Evolutionary conservation across 2,888 invertebrate genomes (phyloP).

Genomic region (Lithophane socia): DNA sequence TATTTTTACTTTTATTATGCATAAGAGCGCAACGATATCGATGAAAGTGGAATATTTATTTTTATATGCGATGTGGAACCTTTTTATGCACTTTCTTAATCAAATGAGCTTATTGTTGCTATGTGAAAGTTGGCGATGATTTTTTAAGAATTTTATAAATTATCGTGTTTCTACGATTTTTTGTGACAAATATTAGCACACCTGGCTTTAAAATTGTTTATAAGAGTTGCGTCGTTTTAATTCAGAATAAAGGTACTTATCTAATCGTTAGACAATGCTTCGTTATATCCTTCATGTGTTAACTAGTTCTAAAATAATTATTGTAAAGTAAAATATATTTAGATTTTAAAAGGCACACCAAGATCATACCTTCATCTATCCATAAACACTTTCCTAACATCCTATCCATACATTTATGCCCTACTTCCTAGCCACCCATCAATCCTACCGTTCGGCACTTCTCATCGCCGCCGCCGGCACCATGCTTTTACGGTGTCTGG

Average conservation of each 20-base stretch:
- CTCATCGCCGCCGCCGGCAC: slow-evolving; percentile 31
- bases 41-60: slow-evolving; percentile 53
- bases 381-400: slow-evolving; percentile 9
- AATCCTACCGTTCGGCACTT: slow-evolving; percentile 29
- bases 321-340: neutral
- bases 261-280: neutral
- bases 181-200: neutral
- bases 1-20: slow-evolving; percentile 52
- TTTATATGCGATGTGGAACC: slow-evolving; percentile 27
- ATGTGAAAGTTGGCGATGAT: slow-evolving; percentile 43
- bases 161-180: slow-evolving; percentile 11
- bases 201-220: neutral
- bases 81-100: slow-evolving; percentile 52
- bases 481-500: slow-evolving; percentile 66
- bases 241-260: neutral
- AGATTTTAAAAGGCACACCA: neutral
- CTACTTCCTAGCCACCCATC: slow-evolving; percentile 20
- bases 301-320: neutral
- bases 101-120: slow-evolving; percentile 46
- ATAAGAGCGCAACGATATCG: slow-evolving; percentile 45
- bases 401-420: slow-evolving; percentile 13
- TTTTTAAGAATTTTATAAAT: slow-evolving; percentile 6
- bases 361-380: slow-evolving; percentile 2
- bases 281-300: neutral
- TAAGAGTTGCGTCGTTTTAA: neutral